Base-by-base conservation (phyloP, 1,140 invertebrate genomes). In the Metaphire vulgaris region DNA sequence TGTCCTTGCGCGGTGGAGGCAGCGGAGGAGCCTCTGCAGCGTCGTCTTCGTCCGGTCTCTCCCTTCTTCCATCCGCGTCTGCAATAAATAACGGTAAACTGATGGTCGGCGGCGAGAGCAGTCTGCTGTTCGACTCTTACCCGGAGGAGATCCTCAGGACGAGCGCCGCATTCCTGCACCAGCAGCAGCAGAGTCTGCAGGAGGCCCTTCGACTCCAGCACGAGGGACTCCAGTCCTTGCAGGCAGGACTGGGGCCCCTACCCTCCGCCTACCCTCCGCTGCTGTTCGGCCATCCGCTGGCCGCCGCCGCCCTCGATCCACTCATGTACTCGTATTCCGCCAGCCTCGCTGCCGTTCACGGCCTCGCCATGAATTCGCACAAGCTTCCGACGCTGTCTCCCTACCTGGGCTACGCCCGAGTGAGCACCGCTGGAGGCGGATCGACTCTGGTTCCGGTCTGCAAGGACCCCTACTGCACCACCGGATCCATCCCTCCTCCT, bases 381-480 rank as follows among this genome's bases (percentile, higher is more conserved):
- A 56, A 56, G 41, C 41, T 56, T 56, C 41, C 41, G 41, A 56
- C 41, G 41, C 41, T 56, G 41, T 84, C 84, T 1, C 85, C 86
- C 34, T 87, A 85, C 80, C 89, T 95, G 66, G 92, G 91, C 80
- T 96, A 96, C 84, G 92, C 93, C 68, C 89, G 94, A 78, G 92
- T 96, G 0, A 95, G 96, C 87, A 96, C 94, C 0, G 91, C 93
- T 0, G 90, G 92, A 2, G 94, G 94, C 68, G 93, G 92, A 1
- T 93, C 95, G 83, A 92, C 93, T 1, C 88, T 96, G 33, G 92
- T 96, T 0, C 94, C 95, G 1, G 93, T 97, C 30, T 76, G 75
- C 68, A 76, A 72, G 84, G 95, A 97, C 84, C 95, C 95, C 12
- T 97, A 95, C 81, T 97, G 95, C 86, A 93, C 92, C 1, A 56